Base-by-base conservation (phyloP, 92 coral and sea anemone species). In the Micromussa lordhowensis region DNA sequence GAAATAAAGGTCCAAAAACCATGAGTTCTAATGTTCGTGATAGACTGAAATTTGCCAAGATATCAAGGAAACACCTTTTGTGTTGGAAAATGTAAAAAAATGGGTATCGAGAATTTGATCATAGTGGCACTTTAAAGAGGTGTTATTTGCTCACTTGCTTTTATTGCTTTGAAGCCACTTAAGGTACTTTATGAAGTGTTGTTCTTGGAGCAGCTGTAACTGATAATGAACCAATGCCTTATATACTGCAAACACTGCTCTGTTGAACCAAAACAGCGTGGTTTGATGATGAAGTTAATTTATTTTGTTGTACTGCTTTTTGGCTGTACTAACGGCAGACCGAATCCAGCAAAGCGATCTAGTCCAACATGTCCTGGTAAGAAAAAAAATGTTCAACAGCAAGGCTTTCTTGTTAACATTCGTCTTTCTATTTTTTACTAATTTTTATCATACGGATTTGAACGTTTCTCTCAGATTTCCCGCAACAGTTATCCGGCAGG, bases 401-500 rank as follows among this genome's bases (percentile, higher is more conserved):
- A 36, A 5, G 38, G 38, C 38, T 36, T 36, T 36, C 38, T 36
- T 36, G 38, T 36, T 36, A 2, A 5, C 38, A 2, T 36, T 2
- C 4, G 38, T 36, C 38, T 59, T 2, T 34, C 21, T 16, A 8
- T 17, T 70, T n/a, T 34, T 31, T 36, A 36, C 36, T 12, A 3
- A n/a, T n/a, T 70, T 70, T 30, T 14, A 18, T 58, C 64, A 18
- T 31, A 14, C 21, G 34, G 17, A 17, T 70, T 4, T 70, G 12
- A 68, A 26, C 28, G 15, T 28, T 79, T 1, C 29, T 70, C 72
- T 36, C 22, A 83, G 87, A 10, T 18, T 32, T 71, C 24, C 87
- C 87, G 8, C 31, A 53, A 13, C 54, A 83, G 55, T 11, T 83
- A 24, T 70, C 79, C 13, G 87, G 70, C 13, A 83, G 87, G 32